Percentiles rank a stretch among this genome's conserved stretches.
Evolutionary conservation across 2,113 vertebrate species (phyloP).

Genomic region (Clarias magur): DNA sequence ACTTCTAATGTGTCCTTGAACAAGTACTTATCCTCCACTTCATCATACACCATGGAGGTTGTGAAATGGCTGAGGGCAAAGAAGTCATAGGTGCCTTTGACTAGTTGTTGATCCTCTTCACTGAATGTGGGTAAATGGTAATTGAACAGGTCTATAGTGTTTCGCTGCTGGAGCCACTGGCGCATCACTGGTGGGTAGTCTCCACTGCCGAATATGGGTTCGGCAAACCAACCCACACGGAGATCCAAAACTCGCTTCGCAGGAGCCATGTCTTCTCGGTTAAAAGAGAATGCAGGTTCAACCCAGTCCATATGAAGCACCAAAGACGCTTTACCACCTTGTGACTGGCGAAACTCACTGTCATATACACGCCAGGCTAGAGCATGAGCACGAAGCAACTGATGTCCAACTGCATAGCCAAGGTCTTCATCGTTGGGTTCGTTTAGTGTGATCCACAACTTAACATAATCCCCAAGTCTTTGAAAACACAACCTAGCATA

Average conservation of each 20-base stretch:
- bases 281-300: conserved; percentile 90
- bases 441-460: conserved; percentile 92
- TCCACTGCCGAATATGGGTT: conserved; percentile 90
- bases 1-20: conserved; percentile 83
- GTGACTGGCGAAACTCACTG: conserved; percentile 76
- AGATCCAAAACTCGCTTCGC: conserved; percentile 88
- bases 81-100: conserved; percentile 90
- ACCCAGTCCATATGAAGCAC: conserved; percentile 91
- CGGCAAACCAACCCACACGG: conserved; percentile 88
- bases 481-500: conserved; percentile 88
- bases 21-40: conserved; percentile 82
- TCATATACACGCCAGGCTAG: conserved; percentile 88
- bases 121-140: conserved; percentile 87
- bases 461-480: conserved; percentile 81
- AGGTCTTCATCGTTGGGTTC: conserved; percentile 83
- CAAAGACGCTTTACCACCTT: conserved; percentile 87
- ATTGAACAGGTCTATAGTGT: conserved; percentile 71
- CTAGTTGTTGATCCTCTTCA: conserved; percentile 77
- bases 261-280: conserved; percentile 80
- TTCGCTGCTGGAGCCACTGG: conserved; percentile 82
- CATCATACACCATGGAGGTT: conserved; percentile 85
- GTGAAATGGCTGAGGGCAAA: conserved; percentile 93
- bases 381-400: conserved; percentile 87
- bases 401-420: conserved; percentile 82
- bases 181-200: conserved; percentile 90